Base-by-base conservation (phyloP, 2,797 vertebrate genomes). In the Holocentrus rufus region DNA sequence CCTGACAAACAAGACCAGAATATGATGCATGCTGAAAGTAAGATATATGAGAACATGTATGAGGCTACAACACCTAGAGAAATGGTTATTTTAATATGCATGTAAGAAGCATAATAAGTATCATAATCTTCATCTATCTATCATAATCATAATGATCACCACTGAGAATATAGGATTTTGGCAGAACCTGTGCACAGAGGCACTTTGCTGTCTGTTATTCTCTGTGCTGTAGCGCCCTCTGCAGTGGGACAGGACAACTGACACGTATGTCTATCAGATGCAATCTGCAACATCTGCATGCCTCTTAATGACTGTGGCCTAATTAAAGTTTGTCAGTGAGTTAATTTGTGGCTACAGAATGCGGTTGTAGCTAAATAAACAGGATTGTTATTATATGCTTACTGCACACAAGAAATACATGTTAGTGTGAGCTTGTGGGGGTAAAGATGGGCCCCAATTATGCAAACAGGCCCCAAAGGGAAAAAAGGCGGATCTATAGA, bases 151-250 rank as follows among this genome's bases (percentile, higher is more conserved):
- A n/a, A 53, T 13, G 14, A 42, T 42, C 36, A 39, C 31, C 31
- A 52, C 31, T 39, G 18, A 20, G 4, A 39, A 4, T 8, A 39
- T 20, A 59, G 58, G 39, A 36, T 22, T n/a, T 2, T 39, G 23
- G 5, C 44, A 52, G 27, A 34, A 15, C 13, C 36, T 20, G 49
- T 20, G n/a, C 20, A 36, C 34, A 36, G 34, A 36, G 34, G 10
- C 11, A 3, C 10, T 39, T 2, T 20, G 34, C 31, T 2, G 22
- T 47, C 11, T 42, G 36, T 6, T 15, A 9, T 58, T 31, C 31
- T 30, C 14, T 30, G 17, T 23, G 3, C 5, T 54, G 4, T 58
- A 18, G 56, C 42, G 59, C 61, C 77, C 64, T 69, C 70, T 70
- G 58, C 52, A 47, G 69, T 27, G 17, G 17, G 27, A 23, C n/a